Conservation (phyloP, 2,797 vertebrate genomes). For the Poecilia wingei region DNA sequence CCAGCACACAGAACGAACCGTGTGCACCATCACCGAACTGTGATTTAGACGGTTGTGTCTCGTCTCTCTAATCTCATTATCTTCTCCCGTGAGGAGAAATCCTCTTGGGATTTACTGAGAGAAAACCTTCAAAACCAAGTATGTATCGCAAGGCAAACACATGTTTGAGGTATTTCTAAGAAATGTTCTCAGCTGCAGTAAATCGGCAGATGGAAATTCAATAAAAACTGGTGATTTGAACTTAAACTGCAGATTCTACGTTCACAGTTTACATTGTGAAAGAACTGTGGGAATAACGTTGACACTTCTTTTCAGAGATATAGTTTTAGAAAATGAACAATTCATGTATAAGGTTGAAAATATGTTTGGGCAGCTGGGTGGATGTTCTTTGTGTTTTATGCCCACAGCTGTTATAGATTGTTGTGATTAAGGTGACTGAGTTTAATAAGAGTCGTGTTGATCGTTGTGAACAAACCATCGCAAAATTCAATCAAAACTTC, state of each 20-base stretch:
- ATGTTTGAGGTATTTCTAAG: not conserved
- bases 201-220: not conserved
- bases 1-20: slow-evolving; percentile 2
- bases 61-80: slow-evolving; percentile 7
- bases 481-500: not conserved
- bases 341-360: not conserved
- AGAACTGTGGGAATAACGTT: too few relatives aligned
- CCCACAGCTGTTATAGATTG: not conserved
- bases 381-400: not conserved
- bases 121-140: not conserved
- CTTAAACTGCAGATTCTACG: not conserved
- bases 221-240: not conserved
- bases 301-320: too few relatives aligned
- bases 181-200: not conserved
- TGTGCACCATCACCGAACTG: not conserved
- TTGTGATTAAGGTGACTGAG: not conserved
- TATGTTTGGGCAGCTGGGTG: not conserved
- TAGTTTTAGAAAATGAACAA: too few relatives aligned
- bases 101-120: not conserved
- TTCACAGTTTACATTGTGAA: too few relatives aligned
- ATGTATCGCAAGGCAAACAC: not conserved
- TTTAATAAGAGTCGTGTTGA: not conserved
- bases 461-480: not conserved
- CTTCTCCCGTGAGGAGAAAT: slow-evolving; percentile 6
- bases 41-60: slow-evolving; percentile 3